Evolutionary conservation across 1,140 invertebrate species (phyloP), one percentile per base, ranked within the genome.

Genomic region (Polyergus mexicanus): DNA sequence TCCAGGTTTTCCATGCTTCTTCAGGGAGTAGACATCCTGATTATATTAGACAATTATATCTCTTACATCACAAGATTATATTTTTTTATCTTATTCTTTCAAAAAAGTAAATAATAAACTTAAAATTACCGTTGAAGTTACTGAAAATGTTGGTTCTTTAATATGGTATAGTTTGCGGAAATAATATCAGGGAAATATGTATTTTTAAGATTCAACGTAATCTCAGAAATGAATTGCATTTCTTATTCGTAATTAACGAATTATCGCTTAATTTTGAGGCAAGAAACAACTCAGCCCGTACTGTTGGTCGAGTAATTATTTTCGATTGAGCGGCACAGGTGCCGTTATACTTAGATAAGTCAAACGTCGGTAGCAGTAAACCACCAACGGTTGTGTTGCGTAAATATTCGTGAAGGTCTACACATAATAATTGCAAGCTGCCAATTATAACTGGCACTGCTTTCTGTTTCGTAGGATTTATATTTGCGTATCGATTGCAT

Each of bases 271-370:
- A 88, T 89, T 87, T 88, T 56, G 62, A 85, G 38, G 25, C 54
- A 47, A 51, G 58, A 38, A 22, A 60, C 51, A 28, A 65, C 44
- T 58, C 25, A 44, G 16, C 4, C 44, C 28, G 54, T 47, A 19
- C 66, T 88, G 74, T 91, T 91, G 90, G 88, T 76, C 22, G 22
- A 86, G 80, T 89, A 91, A 92, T 92, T 92, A 92, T 91, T 90
- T 87, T 89, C 84, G 91, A 74, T 87, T 72, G 51, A 85, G 62
- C 58, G 68, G 35, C 60, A 86, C 76, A 86, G 89, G 71, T 85
- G 72, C 71, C 38, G 47, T 90, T 91, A 90, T 92, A n/a, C n/a
- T 92, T 91, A 85, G 77, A 84, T 84, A 86, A 92, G 90, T 91
- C 91, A 87, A 91, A 91, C 84, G 86, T 84, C 47, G 77, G 41